These are phyloP conservation scores for Pelosia muscerda DNA, from an alignment of 2,888 invertebrate genomes.

Conservation along the genomic window DNA sequence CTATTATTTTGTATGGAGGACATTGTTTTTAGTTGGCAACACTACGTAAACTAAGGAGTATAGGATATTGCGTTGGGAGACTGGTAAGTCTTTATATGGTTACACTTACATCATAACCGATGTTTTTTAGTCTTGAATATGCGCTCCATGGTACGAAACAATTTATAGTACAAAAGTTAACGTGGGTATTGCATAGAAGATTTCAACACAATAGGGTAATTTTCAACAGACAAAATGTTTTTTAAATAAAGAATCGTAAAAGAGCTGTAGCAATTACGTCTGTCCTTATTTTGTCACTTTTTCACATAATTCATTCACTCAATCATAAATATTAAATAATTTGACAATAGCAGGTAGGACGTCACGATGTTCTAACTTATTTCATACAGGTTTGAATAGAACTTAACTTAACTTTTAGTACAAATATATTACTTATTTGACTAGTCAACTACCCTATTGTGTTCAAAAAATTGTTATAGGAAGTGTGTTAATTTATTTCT, in stretches of 20 bases:
- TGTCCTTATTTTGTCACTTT: neutral
- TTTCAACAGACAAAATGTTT: neutral
- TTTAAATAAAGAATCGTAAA: neutral
- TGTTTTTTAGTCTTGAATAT: constrained; percentile 31
- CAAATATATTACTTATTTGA: too few relatives aligned
- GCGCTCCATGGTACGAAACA: constrained; percentile 36
- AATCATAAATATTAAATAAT: neutral
- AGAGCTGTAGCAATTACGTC: neutral
- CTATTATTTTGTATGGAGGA: constrained; percentile 51
- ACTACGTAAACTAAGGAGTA: constrained; percentile 33
- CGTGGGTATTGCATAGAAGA: neutral
- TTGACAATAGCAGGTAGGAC: too few relatives aligned
- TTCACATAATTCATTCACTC: neutral
- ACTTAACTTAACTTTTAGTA: too few relatives aligned
- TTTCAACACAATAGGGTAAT: neutral
- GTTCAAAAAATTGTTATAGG: neutral
- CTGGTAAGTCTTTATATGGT: constrained; percentile 22
- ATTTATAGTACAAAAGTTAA: neutral
- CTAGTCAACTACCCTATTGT: neutral
- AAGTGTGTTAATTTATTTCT: too few relatives aligned
- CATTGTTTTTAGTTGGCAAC: constrained; percentile 46
- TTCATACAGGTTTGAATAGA: too few relatives aligned
- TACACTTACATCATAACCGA: constrained; percentile 19
- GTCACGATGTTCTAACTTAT: too few relatives aligned
- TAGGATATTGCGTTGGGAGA: constrained; percentile 30